Evolutionary conservation across 2,797 vertebrate genomes (phyloP), one percentile per base, ranked within the genome.

Genomic region (Thaleichthys pacificus): DNA sequence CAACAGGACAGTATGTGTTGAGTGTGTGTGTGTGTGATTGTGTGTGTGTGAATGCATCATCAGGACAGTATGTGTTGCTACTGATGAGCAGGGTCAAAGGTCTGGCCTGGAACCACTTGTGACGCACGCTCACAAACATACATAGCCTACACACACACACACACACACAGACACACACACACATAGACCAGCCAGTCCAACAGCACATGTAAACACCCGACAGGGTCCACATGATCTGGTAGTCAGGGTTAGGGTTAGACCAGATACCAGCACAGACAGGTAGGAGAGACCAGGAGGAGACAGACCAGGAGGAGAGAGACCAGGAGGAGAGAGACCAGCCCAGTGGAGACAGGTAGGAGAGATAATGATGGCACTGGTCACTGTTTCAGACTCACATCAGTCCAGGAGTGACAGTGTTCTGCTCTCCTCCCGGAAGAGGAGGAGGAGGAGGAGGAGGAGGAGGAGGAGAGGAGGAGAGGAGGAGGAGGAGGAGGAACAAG

Each of bases 341-440:
- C 32, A 35, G 32, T 35, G 32, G 32, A 35, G 32, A 35, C 1
- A 2, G 32, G 32, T 35, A 35, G 32, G 32, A 35, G 32, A 35
- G 32, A 35, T 35, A 35, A 35, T 6, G 84, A 87, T 88, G 85
- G 85, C 87, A 87, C 87, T 84, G 80, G 60, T 49, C 30, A 63
- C 71, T 38, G 69, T 74, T 67, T 72, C 74, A 61, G 69, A 51
- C 61, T 30, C 57, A 17, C 65, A 70, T 75, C 57, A 77, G 69
- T 71, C 26, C 6, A 21, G 9, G 51, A 51, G 56, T 28, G 2
- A 51, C 1, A 26, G 49, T 22, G 60, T 32, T 38, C 30, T 4
- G 35, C 22, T 38, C 32, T 3, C 8, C 17, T 21, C 35, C 11
- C 19, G 1, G 5, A 35, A 1, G 63, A 38, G 49, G 15, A 14